Conservation (phyloP, 2,888 invertebrate genomes). For the Spisula subtruncata region DNA sequence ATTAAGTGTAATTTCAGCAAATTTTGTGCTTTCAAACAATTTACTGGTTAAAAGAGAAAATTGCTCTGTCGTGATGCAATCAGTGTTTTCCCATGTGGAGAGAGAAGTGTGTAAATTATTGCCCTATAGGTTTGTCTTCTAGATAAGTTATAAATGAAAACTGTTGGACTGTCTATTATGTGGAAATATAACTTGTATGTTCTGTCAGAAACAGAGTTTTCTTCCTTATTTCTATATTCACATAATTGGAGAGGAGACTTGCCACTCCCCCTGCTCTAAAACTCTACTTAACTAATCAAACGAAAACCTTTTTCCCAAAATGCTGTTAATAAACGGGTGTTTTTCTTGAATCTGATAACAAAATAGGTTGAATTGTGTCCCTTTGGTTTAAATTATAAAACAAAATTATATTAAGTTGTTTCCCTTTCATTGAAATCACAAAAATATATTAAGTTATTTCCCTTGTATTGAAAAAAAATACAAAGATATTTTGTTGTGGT, state of each 20-base stretch:
- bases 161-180: slow-evolving; percentile 62
- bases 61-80: slow-evolving; percentile 67
- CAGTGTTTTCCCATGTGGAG: slow-evolving; percentile 65
- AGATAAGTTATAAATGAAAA: slow-evolving; percentile 68
- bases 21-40: slow-evolving; percentile 74
- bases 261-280: neutral
- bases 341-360: too few relatives aligned
- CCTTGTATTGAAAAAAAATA: neutral
- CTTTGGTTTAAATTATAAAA: neutral
- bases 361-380: neutral
- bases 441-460: neutral
- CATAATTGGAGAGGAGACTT: neutral
- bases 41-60: slow-evolving; percentile 72
- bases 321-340: too few relatives aligned
- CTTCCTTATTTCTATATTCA: neutral
- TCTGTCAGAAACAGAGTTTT: slow-evolving; percentile 26
- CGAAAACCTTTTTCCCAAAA: too few relatives aligned
- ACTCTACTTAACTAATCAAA: too few relatives aligned
- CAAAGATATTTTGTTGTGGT: neutral
- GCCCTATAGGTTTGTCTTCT: slow-evolving; percentile 59
- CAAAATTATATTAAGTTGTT: neutral
- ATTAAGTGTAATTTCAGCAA: slow-evolving; percentile 72
- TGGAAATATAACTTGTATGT: slow-evolving; percentile 47
- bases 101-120: slow-evolving; percentile 58
- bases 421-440: neutral